Percentiles rank a stretch among this genome's conserved stretches.
Evolutionary conservation across 2,113 vertebrate genomes (phyloP).

Genomic region (Ahaetulla prasina): DNA sequence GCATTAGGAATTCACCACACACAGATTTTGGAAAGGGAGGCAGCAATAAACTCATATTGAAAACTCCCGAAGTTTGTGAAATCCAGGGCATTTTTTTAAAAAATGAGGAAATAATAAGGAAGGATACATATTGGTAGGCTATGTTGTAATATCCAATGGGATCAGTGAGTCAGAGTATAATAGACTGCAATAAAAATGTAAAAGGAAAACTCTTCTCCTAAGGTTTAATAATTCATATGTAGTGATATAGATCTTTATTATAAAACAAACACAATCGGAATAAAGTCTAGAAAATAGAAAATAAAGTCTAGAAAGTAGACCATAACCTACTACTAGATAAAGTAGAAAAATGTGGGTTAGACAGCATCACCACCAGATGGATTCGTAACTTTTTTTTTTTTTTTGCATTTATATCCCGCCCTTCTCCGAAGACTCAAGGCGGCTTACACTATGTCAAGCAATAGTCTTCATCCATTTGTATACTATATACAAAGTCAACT

Average conservation of each 20-base stretch:
- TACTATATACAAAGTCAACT: no score
- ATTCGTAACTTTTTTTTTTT: no score
- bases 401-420: no score
- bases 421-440: no score
- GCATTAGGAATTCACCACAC: neutral
- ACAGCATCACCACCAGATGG: no score
- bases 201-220: neutral
- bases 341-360: no score
- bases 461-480: no score
- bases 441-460: no score
- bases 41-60: neutral
- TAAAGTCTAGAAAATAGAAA: neutral
- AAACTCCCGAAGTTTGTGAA: neutral
- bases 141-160: neutral
- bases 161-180: neutral
- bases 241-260: neutral
- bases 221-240: neutral
- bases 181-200: neutral
- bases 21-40: neutral
- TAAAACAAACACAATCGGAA: neutral
- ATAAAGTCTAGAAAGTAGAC: no score
- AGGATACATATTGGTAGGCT: neutral
- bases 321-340: no score
- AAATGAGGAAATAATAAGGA: neutral
- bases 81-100: neutral